Conservation (phyloP, 2,797 vertebrate genomes). For the Carcharodon carcharias region DNA sequence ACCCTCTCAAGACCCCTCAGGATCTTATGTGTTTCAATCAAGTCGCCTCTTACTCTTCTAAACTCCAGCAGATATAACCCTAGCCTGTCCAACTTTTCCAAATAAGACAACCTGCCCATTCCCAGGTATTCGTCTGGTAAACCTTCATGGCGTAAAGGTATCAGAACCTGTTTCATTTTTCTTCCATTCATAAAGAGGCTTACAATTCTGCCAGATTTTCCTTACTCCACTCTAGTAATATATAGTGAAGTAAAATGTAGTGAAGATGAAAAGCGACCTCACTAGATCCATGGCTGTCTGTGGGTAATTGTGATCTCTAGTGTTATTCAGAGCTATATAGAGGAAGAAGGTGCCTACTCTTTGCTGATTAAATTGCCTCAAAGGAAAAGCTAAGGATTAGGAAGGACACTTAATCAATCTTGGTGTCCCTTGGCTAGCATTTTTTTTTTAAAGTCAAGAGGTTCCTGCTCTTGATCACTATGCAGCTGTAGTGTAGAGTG, state of each 20-base stretch:
- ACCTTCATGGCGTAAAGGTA: not conserved
- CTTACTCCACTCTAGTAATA: not conserved
- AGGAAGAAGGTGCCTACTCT: not conserved
- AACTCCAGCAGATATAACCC: too few species aligned
- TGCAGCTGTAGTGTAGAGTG: not conserved
- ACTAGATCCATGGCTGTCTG: not conserved
- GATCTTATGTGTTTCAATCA: too few species aligned
- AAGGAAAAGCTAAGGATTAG: not conserved
- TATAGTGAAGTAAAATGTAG: not conserved
- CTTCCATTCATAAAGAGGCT: not conserved
- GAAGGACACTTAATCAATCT: not conserved
- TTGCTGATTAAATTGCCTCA: not conserved
- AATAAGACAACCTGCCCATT: too few species aligned
- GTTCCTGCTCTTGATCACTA: not conserved
- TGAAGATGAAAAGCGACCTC: not conserved
- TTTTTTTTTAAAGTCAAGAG: not conserved
- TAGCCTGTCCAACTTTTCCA: too few species aligned
- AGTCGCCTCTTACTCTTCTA: too few species aligned
- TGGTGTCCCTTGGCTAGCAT: not conserved
- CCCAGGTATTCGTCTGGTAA: too few species aligned
- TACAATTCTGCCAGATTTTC: not conserved
- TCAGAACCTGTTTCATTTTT: not conserved
- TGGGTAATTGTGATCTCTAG: not conserved
- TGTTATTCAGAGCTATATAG: not conserved
- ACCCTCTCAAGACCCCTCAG: too few species aligned